Evolutionary conservation across 1,140 invertebrate genomes (phyloP), one percentile per base, ranked within the genome.

Genomic region (Magallana ariakensis): DNA sequence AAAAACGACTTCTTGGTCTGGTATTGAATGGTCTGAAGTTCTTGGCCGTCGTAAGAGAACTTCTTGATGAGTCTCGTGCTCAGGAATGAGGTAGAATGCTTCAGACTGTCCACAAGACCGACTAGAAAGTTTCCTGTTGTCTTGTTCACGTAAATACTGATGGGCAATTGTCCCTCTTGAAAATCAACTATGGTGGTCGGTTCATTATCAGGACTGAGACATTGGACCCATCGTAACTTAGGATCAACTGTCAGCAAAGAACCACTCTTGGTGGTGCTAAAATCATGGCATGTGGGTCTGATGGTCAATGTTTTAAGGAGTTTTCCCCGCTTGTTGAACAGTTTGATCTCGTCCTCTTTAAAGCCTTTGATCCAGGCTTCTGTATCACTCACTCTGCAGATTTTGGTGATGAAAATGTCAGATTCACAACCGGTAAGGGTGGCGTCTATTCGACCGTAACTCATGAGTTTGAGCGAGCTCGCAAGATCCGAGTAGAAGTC

Each of bases 111-210:
- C 22, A 75, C 66, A 5, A 75, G 15, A 26, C 66, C 66, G 0
- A 75, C 66, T 15, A 75, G 66, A 33, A 75, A 46, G 66, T 75
- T 75, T 10, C 66, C 66, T 11, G 19, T 75, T 22, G 66, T 75
- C 33, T 26, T 75, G 26, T 75, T 75, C 66, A 75, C 66, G 15
- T 75, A 75, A 26, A 75, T 75, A 75, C 66, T 75, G 66, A 75
- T 75, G 22, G 66, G 66, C 22, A 75, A 26, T 9, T 11, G 13
- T 6, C 66, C 66, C 13, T 75, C 66, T 15, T 19, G 66, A 26
- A 75, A 75, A 6, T 75, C 19, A 10, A 75, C 13, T 11, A 75
- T 1, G 19, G 22, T 75, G 10, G 66, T 46, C 11, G 66, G 33
- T 75, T 75, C 66, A 13, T 26, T 26, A 19, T 75, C 66, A 0